phyloP scores from a whole-genome alignment of 2,113 vertebrate genomes.

The Merops nubicus region DNA sequence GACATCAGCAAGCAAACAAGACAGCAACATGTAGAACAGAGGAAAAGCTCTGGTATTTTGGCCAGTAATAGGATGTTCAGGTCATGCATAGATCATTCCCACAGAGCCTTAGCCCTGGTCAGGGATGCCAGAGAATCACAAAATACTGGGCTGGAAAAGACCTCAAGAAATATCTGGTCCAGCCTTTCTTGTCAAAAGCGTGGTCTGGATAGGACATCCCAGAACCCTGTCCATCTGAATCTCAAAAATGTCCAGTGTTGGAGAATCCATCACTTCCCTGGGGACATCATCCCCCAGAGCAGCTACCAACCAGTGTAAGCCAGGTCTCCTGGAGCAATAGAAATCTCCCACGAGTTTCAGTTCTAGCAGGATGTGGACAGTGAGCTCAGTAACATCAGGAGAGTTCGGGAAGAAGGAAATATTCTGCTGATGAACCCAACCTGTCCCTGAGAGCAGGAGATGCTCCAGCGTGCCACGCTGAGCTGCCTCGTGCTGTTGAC shows the following conservation, averaged over 20 bases:
- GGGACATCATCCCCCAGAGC: not conserved
- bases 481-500: accelerated
- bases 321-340: not conserved
- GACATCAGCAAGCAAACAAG: not conserved
- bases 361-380: not conserved
- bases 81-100: accelerated
- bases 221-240: not conserved
- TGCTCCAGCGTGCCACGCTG: accelerated
- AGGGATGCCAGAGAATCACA: not conserved
- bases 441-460: not conserved
- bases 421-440: accelerated
- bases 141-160: not conserved
- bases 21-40: not conserved
- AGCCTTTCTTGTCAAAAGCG: not conserved
- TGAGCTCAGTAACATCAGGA: not conserved
- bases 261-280: not conserved
- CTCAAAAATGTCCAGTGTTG: not conserved
- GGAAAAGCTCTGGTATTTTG: not conserved
- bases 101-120: not conserved
- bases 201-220: not conserved
- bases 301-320: not conserved
- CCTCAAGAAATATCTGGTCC: not conserved
- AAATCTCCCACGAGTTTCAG: accelerated
- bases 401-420: not conserved
- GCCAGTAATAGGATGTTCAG: not conserved